Percentiles rank a stretch among this genome's conserved stretches.
Evolutionary conservation across 2,113 vertebrate genomes (phyloP).

Genomic region (Stigmatopora nigra): DNA sequence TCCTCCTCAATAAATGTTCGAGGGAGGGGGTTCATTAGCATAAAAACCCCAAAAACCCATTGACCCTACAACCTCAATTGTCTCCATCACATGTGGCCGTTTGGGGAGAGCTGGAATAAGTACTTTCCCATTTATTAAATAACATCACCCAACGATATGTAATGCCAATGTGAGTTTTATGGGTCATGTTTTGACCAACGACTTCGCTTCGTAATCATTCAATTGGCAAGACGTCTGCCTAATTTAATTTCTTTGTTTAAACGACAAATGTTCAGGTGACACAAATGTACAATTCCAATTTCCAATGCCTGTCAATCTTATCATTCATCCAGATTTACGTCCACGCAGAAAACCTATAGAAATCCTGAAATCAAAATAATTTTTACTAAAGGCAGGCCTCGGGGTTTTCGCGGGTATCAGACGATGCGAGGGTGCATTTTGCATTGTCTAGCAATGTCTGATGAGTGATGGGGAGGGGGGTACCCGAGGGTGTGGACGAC

Average conservation of each 20-base stretch:
- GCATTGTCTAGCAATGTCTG: background rate
- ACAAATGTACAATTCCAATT: too few species aligned
- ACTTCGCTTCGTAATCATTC: too few species aligned
- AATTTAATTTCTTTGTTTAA: too few species aligned
- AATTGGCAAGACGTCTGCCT: too few species aligned
- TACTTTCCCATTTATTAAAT: background rate
- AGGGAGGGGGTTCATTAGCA: background rate
- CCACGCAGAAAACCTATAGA: background rate
- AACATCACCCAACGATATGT: background rate
- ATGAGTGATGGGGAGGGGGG: background rate
- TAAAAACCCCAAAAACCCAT: background rate
- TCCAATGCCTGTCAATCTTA: too few species aligned
- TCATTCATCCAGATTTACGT: background rate
- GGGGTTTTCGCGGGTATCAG: background rate
- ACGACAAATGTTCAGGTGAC: too few species aligned
- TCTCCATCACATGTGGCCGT: background rate
- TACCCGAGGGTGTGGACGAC: slow-evolving; percentile 28
- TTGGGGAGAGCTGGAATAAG: background rate
- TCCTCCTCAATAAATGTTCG: background rate
- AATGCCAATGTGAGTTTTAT: too few species aligned
- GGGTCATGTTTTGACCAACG: too few species aligned
- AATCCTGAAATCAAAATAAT: background rate
- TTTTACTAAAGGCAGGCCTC: background rate
- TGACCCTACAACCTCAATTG: background rate
- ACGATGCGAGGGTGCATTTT: background rate